These are phyloP conservation scores for Anthoscopus minutus DNA, from an alignment of 2,113 vertebrate genomes.

Conservation along the genomic window DNA sequence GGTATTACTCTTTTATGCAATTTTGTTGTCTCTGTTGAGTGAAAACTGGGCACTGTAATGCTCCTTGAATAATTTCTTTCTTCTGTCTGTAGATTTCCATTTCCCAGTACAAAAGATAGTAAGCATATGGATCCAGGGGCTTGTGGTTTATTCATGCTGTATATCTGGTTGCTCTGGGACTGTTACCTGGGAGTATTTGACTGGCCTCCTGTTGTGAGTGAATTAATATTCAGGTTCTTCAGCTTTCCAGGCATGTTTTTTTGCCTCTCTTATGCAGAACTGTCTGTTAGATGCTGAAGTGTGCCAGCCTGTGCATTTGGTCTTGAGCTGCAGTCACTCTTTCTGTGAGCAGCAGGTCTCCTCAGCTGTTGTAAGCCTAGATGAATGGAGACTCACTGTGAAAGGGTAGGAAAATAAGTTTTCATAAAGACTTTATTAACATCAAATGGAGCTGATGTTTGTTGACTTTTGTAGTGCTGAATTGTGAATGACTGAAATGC, in stretches of 20 bases:
- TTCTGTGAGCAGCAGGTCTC: not conserved
- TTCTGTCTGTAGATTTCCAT: not conserved
- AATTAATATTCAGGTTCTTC: not conserved
- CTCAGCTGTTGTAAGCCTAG: not conserved
- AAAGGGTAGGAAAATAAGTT: not conserved
- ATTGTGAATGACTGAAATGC: not conserved
- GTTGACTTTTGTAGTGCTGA: not conserved
- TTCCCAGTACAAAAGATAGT: not conserved
- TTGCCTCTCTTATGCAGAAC: not conserved
- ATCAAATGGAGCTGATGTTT: not conserved
- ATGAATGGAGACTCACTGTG: not conserved
- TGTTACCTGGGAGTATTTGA: not conserved
- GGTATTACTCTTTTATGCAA: not conserved
- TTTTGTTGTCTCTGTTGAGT: not conserved
- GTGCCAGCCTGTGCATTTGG: not conserved
- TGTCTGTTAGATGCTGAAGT: not conserved
- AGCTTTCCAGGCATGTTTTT: not conserved
- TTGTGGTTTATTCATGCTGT: not conserved
- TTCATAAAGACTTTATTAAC: not conserved
- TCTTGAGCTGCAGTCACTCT: not conserved
- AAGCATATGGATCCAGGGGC: not conserved
- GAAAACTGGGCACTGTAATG: not conserved
- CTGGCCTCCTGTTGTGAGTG: not conserved
- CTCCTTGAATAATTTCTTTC: not conserved
- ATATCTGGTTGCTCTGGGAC: not conserved